Base-by-base conservation (phyloP, 2,797 vertebrate species). In the Argyrosomus regius region DNA sequence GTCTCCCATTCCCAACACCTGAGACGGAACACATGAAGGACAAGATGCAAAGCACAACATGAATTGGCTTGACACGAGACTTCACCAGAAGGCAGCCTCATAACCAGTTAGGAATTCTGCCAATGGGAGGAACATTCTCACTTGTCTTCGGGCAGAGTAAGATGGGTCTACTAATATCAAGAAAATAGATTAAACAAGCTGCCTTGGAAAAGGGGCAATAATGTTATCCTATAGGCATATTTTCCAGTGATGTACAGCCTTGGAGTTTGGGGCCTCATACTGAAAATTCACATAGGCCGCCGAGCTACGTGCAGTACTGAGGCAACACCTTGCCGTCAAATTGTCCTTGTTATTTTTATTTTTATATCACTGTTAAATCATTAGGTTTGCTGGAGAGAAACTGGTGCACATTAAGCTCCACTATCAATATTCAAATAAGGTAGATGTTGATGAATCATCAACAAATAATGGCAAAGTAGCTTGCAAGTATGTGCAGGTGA, bases 1-100 rank as follows among this genome's bases (percentile, higher is more conserved):
- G 57, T 97, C 96, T 78, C 96, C 97, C 96, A 96, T 96, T 65
- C 98, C 98, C 89, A 99, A 91, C 63, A 99, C 96, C 98, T 99
- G 82, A 54, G 67, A 85, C 50, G 83, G 12, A 80, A 43, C n/a
- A 86, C 22, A 80, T 3, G 9, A 52, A 11, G 58, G 63, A 48
- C 17, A 52, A 52, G 18, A 28, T 56, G 16, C 39, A 59, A 16
- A 77, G 18, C 43, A 14, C 12, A 26, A 43, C 22, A 64, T 63
- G 11, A 78, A 43, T 18, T 24, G 11, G 0, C 18, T 41, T 50
- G 17, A 71, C 28, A 54, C 1, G 2, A 66, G 20, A 61, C 41
- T 10, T 26, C 2, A 28, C 22, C 28, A 54, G 20, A 73, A 72
- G 41, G n/a, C 22, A 28, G 12, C 24, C 22, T 75, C 12, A 52